Conservation (phyloP, 2,888 invertebrate species). For the Crematogaster levior region DNA sequence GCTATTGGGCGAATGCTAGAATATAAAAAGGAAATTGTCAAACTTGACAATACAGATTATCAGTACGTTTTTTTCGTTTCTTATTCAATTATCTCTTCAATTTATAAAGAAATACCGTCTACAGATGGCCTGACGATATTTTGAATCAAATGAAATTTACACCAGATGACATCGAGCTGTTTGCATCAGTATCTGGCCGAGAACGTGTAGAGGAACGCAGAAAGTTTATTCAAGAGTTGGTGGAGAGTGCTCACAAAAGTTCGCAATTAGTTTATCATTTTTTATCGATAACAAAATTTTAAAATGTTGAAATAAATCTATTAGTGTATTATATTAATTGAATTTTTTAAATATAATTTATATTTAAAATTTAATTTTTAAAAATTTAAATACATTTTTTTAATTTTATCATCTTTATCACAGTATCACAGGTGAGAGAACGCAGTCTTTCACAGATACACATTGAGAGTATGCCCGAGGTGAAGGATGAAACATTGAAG, state of each 20-base stretch:
- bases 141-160: slow-evolving; percentile 90
- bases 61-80: slow-evolving; percentile 67
- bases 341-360: neutral
- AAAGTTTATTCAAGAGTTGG: slow-evolving; percentile 76
- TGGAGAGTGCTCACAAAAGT: slow-evolving; percentile 72
- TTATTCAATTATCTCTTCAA: neutral
- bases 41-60: slow-evolving; percentile 88
- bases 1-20: slow-evolving; percentile 88
- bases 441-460: neutral
- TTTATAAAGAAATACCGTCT: slow-evolving; percentile 1
- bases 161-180: slow-evolving; percentile 89
- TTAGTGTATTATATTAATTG: neutral
- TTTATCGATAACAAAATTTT: neutral
- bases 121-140: slow-evolving; percentile 91
- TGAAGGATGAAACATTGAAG: neutral
- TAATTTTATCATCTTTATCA: neutral
- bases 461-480: neutral
- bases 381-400: neutral
- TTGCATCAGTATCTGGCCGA: slow-evolving; percentile 89
- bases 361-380: neutral
- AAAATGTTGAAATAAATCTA: neutral
- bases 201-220: slow-evolving; percentile 75
- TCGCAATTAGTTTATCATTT: slow-evolving; percentile 24
- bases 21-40: slow-evolving; percentile 87
- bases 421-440: neutral